phyloP scores from a whole-genome alignment of 1,140 invertebrate species.

The Coptotermes formosanus region DNA sequence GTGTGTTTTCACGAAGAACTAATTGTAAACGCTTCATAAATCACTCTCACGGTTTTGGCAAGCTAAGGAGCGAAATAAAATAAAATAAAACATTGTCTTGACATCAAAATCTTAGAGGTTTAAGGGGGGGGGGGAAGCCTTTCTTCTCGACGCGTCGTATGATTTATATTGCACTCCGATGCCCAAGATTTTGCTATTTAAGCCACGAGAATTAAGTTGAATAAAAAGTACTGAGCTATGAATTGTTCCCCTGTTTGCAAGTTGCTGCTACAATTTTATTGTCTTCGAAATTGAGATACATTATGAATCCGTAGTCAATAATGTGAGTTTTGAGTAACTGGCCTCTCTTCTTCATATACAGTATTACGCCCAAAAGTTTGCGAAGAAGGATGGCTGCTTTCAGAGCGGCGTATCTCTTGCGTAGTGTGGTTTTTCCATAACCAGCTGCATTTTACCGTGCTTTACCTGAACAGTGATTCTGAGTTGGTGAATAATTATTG shows the following conservation, averaged over 20 bases:
- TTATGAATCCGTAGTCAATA: neutral
- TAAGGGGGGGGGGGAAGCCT: neutral
- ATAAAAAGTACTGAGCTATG: neutral
- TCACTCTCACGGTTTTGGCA: neutral
- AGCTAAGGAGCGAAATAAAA: neutral
- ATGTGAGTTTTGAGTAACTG: neutral
- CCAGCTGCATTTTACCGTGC: no score
- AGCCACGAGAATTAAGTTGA: neutral
- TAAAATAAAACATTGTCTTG: neutral
- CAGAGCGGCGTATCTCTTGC: no score
- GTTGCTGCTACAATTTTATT: neutral
- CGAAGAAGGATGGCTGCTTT: no score
- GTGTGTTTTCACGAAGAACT: neutral
- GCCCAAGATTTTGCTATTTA: neutral
- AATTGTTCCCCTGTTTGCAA: neutral
- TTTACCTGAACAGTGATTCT: no score
- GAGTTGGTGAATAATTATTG: no score
- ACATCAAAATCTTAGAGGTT: neutral
- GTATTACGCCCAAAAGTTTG: no score
- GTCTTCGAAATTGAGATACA: neutral
- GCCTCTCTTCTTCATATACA: no score
- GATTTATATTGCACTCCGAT: constrained; percentile 7
- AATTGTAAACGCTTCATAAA: neutral
- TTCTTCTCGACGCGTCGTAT: neutral
- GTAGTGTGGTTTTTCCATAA: no score